Evolutionary conservation across 2,797 vertebrate species (phyloP).

Genomic region (Erethizon dorsatum): DNA sequence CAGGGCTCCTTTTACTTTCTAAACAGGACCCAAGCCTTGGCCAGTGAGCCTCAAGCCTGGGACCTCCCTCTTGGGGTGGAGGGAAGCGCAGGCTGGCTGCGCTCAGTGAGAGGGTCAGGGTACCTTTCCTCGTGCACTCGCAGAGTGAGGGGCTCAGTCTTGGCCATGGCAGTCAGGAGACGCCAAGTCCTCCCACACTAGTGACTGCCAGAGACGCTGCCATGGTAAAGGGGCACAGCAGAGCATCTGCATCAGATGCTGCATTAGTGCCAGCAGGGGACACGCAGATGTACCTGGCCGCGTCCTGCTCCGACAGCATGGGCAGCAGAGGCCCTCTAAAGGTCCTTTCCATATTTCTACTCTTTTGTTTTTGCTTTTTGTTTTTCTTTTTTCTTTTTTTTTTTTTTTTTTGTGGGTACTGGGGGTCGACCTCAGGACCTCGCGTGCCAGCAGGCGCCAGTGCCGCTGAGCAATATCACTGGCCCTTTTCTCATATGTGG

Average conservation of each 20-base stretch:
- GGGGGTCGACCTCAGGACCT: too few species aligned
- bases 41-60: slow-evolving; percentile 69
- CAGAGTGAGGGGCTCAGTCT: slow-evolving; percentile 69
- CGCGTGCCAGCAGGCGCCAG: too few species aligned
- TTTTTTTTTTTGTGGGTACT: too few species aligned
- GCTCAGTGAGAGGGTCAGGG: fast-evolving
- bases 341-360: neutral
- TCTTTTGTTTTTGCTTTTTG: neutral
- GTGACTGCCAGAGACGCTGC: slow-evolving; percentile 83
- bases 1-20: slow-evolving; percentile 77
- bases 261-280: neutral
- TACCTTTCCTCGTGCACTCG: neutral
- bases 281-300: neutral
- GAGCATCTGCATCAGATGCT: slow-evolving; percentile 3
- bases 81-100: too few species aligned
- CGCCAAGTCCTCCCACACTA: slow-evolving; percentile 76
- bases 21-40: slow-evolving; percentile 66
- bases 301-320: neutral
- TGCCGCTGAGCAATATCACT: too few species aligned
- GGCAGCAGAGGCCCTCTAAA: neutral
- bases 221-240: slow-evolving; percentile 79
- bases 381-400: too few species aligned
- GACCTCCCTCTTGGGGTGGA: slow-evolving; percentile 54
- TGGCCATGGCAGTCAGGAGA: slow-evolving; percentile 78
- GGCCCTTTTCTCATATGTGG: too few species aligned